Conservation (phyloP, 2,797 vertebrate species). For the Ceryle rudis region DNA sequence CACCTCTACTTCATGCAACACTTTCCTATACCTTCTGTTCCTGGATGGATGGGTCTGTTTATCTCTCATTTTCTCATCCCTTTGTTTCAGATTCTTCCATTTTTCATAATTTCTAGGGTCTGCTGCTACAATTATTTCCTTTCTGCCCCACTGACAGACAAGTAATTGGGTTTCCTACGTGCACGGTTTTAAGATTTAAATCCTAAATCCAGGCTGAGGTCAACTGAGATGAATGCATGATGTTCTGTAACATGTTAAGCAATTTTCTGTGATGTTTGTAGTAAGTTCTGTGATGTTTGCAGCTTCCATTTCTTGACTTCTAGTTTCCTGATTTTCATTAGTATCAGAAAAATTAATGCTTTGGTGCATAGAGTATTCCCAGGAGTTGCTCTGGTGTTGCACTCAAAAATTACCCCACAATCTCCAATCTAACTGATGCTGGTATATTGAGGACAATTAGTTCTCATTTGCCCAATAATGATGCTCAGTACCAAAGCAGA, state of each 20-base stretch:
- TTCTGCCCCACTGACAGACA: not conserved
- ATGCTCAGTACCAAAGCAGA: not conserved
- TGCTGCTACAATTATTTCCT: not conserved
- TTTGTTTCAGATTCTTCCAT: not conserved
- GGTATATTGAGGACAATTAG: not conserved
- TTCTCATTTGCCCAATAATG: not conserved
- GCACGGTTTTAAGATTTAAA: not conserved
- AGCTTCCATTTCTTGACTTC: not conserved
- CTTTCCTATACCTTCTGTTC: not conserved
- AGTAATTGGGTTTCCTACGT: not conserved
- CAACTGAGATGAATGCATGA: not conserved
- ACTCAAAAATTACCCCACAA: not conserved
- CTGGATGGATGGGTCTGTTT: not conserved
- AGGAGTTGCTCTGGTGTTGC: not conserved
- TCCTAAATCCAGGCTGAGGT: not conserved
- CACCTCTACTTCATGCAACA: not conserved
- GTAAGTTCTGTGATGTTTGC: not conserved
- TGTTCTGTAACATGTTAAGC: not conserved
- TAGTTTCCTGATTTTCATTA: not conserved
- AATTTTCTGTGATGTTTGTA: not conserved
- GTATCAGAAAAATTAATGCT: not conserved
- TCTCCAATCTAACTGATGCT: not conserved
- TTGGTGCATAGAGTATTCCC: not conserved
- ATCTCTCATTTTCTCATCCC: not conserved
- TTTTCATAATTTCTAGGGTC: not conserved